Evolutionary conservation across 2,797 vertebrate genomes (phyloP).

Genomic region (Pygocentrus nattereri): DNA sequence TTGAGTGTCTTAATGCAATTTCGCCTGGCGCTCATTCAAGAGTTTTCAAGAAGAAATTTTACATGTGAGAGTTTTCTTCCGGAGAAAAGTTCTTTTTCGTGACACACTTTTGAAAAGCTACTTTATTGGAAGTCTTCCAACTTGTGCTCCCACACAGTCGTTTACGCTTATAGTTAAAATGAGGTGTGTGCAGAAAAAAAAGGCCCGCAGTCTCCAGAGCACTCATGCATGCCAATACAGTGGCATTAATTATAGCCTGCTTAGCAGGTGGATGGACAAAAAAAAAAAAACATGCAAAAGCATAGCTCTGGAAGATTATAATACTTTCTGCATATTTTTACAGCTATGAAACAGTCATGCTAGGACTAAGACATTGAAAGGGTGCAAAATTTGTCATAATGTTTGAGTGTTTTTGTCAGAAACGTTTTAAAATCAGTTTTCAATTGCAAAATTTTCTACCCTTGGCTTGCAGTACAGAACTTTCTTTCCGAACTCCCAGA

Average conservation of each 20-base stretch:
- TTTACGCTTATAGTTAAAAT: constrained; percentile 23
- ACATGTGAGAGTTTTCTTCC: neutral
- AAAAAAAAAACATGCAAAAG: constrained; percentile 3
- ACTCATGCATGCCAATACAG: constrained; percentile 43
- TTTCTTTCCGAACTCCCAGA: too few species aligned
- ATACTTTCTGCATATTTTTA: constrained; percentile 1
- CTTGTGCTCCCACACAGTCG: constrained; percentile 19
- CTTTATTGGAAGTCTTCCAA: constrained; percentile 24
- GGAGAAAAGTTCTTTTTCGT: neutral
- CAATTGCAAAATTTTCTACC: too few species aligned
- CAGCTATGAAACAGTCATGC: too few species aligned
- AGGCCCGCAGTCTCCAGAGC: constrained; percentile 5
- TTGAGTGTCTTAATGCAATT: neutral
- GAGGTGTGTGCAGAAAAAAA: constrained; percentile 26
- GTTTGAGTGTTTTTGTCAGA: neutral
- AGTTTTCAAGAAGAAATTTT: neutral
- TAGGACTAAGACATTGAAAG: constrained; percentile 1
- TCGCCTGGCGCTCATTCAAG: neutral
- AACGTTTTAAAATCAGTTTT: too few species aligned
- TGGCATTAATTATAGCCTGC: constrained; percentile 49
- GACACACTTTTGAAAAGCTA: neutral
- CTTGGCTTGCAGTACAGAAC: too few species aligned
- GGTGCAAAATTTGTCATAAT: neutral
- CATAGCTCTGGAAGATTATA: constrained; percentile 22
- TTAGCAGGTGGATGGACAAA: constrained; percentile 37